Evolutionary conservation across 92 coral and sea anemone genomes (phyloP).

Genomic region (Parazoanthus atlanticus): DNA sequence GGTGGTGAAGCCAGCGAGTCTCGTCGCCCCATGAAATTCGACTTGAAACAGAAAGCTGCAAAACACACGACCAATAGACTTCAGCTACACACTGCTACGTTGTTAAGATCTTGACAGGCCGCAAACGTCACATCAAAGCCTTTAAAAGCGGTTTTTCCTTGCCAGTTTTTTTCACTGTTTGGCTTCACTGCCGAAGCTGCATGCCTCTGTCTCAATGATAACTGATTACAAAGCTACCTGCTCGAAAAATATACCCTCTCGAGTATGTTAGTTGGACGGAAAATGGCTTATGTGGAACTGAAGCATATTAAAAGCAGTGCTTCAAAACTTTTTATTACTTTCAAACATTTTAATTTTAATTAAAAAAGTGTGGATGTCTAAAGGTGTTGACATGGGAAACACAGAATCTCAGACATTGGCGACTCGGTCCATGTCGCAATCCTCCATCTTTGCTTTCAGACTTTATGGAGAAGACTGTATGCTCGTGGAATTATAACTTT

Average conservation of each 20-base stretch:
- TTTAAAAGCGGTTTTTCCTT: conserved; percentile 1
- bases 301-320: too few relatives aligned
- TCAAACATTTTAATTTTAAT: too few relatives aligned
- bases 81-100: conserved; percentile 38
- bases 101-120: conserved; percentile 41
- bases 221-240: neutral
- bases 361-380: too few relatives aligned
- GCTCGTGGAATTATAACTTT: too few relatives aligned
- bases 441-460: too few relatives aligned
- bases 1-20: conserved; percentile 38
- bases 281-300: too few relatives aligned
- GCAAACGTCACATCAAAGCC: conserved; percentile 11
- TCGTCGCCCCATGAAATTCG: conserved; percentile 45
- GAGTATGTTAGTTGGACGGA: neutral
- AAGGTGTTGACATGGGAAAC: too few relatives aligned
- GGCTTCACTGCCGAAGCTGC: neutral
- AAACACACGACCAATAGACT: conserved; percentile 31
- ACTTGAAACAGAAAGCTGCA: conserved; percentile 24
- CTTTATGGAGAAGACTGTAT: too few relatives aligned
- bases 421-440: too few relatives aligned
- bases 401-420: too few relatives aligned
- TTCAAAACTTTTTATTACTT: too few relatives aligned
- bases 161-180: neutral
- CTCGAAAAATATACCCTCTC: neutral
- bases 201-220: neutral